Conservation (phyloP, 1,140 invertebrate species). For the Bombus superbus region DNA sequence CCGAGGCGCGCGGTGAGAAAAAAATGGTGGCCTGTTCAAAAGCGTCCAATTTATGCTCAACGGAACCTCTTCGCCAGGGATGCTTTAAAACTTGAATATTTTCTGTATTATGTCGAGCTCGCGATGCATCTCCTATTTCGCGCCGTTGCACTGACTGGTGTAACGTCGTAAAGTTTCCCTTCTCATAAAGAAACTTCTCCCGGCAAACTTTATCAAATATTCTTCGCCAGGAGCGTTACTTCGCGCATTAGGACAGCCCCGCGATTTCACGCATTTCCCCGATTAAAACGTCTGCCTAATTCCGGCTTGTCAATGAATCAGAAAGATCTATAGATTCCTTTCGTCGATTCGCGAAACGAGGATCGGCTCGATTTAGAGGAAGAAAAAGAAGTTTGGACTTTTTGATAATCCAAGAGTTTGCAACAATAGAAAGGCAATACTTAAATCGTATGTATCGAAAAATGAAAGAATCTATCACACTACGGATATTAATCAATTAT, state of each 20-base stretch:
- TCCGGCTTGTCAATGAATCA: neutral
- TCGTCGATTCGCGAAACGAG: no score
- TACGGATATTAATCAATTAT: no score
- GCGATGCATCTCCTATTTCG: slow-evolving; percentile 11
- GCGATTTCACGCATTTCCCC: neutral
- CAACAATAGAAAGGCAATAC: no score
- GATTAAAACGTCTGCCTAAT: neutral
- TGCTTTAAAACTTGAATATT: slow-evolving; percentile 21
- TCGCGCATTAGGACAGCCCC: neutral
- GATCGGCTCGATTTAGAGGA: no score
- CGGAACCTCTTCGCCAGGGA: neutral
- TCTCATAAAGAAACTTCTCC: slow-evolving; percentile 7
- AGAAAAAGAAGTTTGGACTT: no score
- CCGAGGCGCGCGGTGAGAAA: neutral
- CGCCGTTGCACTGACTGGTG: neutral
- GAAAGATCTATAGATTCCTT: neutral
- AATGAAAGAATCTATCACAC: no score
- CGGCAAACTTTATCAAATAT: slow-evolving; percentile 24
- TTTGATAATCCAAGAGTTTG: no score
- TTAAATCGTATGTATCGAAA: no score
- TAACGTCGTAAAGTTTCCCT: slow-evolving; percentile 15
- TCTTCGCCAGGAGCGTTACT: neutral
- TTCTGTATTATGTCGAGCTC: slow-evolving; percentile 15
- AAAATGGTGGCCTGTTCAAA: neutral
- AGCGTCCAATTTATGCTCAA: slow-evolving; percentile 24